phyloP scores from a whole-genome alignment of 2,797 vertebrate species.

The Trachops cirrhosus region DNA sequence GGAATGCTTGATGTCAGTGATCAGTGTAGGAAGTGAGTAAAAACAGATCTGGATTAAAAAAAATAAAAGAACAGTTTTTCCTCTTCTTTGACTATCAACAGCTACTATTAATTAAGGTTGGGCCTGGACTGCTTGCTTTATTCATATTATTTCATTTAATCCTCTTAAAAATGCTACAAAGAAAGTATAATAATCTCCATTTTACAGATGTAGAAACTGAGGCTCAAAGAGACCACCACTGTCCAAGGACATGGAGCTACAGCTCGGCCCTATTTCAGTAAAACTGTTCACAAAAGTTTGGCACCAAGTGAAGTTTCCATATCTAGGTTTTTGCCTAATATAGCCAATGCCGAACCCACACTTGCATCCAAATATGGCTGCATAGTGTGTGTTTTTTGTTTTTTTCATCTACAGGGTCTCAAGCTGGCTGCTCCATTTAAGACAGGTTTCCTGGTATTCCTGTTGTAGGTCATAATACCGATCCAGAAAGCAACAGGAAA shows the following conservation, averaged over 20 bases:
- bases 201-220: conserved; percentile 44
- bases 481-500: conserved; percentile 68
- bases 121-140: not conserved
- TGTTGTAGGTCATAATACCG: conserved; percentile 60
- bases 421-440: conserved; percentile 56
- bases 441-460: conserved; percentile 66
- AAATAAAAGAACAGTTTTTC: not conserved
- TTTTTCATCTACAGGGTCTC: conserved; percentile 39
- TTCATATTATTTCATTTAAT: conserved; percentile 17
- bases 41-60: not conserved
- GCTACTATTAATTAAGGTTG: not conserved
- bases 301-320: conserved; percentile 54
- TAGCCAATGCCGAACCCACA: conserved; percentile 55
- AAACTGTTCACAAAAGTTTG: conserved; percentile 52
- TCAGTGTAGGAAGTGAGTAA: not conserved
- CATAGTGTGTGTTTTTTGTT: not conserved
- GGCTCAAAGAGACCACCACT: not conserved
- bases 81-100: not conserved
- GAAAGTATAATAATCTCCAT: not conserved
- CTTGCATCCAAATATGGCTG: conserved; percentile 69
- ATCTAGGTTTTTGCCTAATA: conserved; percentile 68
- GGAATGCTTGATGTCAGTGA: not conserved
- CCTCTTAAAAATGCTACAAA: conserved; percentile 8
- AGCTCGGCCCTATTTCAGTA: conserved; percentile 11
- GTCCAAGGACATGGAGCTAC: conserved; percentile 1